Base-by-base conservation (phyloP, 2,113 vertebrate species). In the Mastomys natalensis region DNA sequence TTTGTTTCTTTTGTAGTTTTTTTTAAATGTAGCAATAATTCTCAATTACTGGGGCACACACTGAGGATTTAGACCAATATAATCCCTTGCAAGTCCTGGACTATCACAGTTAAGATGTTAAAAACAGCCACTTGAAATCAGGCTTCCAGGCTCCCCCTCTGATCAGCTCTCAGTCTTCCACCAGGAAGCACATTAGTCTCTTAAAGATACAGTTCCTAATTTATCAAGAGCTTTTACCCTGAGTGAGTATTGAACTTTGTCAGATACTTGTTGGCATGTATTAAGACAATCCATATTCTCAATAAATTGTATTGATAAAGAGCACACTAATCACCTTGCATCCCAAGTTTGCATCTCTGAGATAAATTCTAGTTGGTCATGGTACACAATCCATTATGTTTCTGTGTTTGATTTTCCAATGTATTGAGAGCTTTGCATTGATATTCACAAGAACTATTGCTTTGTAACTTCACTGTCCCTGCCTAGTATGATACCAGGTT, bases 221-320 rank as follows among this genome's bases (percentile, higher is more conserved):
- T 89, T 87, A 87, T 55, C 45, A 73, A 72, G 21, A 87, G 16
- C 29, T 64, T 94, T 94, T 68, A 17, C 51, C 29, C 40, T 64
- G 9, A 92, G n/a, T 34, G 3, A 90, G 31, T 87, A 21, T 60
- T 45, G 62, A 84, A 74, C 88, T 87, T 87, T 93, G 58, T 60
- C 53, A 94, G 62, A 77, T 58, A 55, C 12, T 72, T 40, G 60
- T 66, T 86, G 43, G 60, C 16, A 66, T 66, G 4, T 40, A 78
- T 45, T 80, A 89, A 88, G 22, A 80, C 26, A 37, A 68, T 62
- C 43, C 24, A 87, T 22, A 88, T 62, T 51, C 53, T 80, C 74
- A 85, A 89, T 62, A 73, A 24, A 94, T n/a, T 68, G 45, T 68
- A 60, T 90, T 93, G 78, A 89, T 40, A 76, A n/a, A 43, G 17